Evolutionary conservation across 1,140 invertebrate genomes (phyloP), one percentile per base, ranked within the genome.

Genomic region (Brachionus angularis): DNA sequence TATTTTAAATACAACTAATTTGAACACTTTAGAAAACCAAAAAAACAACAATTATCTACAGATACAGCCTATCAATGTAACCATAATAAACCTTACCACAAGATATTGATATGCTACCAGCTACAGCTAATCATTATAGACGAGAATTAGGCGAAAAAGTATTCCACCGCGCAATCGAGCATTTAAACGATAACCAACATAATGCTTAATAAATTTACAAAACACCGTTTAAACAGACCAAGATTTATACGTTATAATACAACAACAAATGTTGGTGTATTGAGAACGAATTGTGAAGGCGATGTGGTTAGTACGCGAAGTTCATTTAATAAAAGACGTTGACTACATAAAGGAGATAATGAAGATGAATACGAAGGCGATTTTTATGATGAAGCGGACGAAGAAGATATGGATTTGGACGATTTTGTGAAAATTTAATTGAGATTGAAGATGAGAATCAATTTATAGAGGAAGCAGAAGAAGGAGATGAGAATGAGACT

Each of bases 351-450:
- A 21, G 12, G 74, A 53, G 27, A 55, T 21, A 76, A 78, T 46
- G 73, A 76, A 21, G 73, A 77, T 27, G 74, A 77, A 47, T 75
- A 77, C 62, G 75, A 76, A 18, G 73, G 73, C 34, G 76, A 78
- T 46, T 75, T 77, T 36, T 50, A 49, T n/a, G 58, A 47, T 10
- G 50, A 74, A 21, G 74, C 75, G n/a, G 74, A 73, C 16, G 72
- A 75, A 39, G 61, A 72, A 53, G 73, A 74, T 71, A 85, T 87
- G 49, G 86, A 87, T 42, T 85, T 86, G 7, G 86, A 86, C 31
- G 87, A 88, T 67, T 87, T 88, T 72, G 86, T 85, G 27, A 85
- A 84, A 53, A 84, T n/a, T n/a, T n/a, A n/a, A n/a, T 84, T 67
- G 83, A 80, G 73, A 78, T 84, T n/a, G 79, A 76, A 62, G 76